Evolutionary conservation across 1,140 invertebrate species (phyloP).

Genomic region (Drosophila persimilis): DNA sequence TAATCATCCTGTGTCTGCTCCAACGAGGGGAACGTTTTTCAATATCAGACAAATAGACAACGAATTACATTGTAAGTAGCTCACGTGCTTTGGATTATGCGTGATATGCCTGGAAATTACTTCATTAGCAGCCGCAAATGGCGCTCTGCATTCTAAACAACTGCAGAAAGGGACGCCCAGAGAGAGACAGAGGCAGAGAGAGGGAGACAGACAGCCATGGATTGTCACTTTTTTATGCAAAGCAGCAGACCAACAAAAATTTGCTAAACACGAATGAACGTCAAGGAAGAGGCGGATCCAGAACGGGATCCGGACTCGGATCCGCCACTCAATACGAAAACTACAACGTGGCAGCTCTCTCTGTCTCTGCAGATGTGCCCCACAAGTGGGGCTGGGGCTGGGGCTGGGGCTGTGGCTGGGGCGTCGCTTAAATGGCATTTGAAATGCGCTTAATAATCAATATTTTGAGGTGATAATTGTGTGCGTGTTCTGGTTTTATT

Average conservation of each 20-base stretch:
- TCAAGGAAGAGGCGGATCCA: constrained; percentile 18
- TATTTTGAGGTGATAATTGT: constrained; percentile 77
- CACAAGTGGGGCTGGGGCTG: no score
- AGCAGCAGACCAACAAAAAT: constrained; percentile 50
- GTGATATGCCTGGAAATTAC: constrained; percentile 81
- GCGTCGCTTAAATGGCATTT: constrained; percentile 52
- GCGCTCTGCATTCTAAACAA: constrained; percentile 73
- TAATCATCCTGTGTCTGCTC: constrained; percentile 29
- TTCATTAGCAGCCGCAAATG: constrained; percentile 79
- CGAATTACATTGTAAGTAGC: constrained; percentile 82
- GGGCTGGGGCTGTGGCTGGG: not conserved
- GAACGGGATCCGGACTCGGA: not conserved
- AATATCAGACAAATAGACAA: constrained; percentile 82
- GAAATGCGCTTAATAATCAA: constrained; percentile 77
- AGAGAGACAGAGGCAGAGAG: constrained; percentile 18
- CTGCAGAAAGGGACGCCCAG: constrained; percentile 26
- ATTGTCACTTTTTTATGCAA: constrained; percentile 76
- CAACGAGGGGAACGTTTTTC: constrained; percentile 60
- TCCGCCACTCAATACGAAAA: constrained; percentile 23
- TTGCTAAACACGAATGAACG: constrained; percentile 34
- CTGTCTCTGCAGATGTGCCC: no score
- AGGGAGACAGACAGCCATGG: constrained; percentile 5
- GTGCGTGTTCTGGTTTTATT: constrained; percentile 61
- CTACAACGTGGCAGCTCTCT: constrained; percentile 29
- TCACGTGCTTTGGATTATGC: constrained; percentile 80